Evolutionary conservation across 1,140 invertebrate species (phyloP).

Genomic region (Lycorma delicatula): DNA sequence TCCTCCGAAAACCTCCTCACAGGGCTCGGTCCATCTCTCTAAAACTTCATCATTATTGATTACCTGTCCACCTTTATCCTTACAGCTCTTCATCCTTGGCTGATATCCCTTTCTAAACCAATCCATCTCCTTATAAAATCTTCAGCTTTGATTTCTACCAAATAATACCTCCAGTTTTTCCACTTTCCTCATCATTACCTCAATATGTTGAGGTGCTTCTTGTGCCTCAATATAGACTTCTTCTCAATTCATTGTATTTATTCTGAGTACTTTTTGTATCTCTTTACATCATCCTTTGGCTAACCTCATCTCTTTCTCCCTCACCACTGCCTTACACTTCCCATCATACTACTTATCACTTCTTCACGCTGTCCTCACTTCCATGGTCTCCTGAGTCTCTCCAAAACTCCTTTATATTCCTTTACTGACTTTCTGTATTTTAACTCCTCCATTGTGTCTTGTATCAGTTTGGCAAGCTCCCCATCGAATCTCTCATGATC

Average conservation of each 20-base stretch:
- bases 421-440: not conserved
- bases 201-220: no score
- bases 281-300: not conserved
- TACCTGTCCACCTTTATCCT: no score
- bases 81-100: no score
- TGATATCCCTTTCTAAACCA: no score
- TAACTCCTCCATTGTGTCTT: not conserved
- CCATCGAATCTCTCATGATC: constrained; percentile 1
- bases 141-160: no score
- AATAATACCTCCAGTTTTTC: no score
- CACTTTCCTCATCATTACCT: no score
- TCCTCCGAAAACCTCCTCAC: no score
- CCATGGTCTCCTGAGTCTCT: not conserved
- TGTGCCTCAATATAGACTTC: no score
- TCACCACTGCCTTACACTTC: not conserved
- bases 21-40: no score
- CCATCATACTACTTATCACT: not conserved
- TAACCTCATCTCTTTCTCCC: not conserved
- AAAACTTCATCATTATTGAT: no score
- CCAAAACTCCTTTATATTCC: not conserved
- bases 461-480: not conserved
- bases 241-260: not conserved
- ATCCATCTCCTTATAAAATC: no score
- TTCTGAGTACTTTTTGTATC: not conserved
- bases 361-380: not conserved